Evolutionary conservation across 2,113 vertebrate genomes (phyloP).

Genomic region (Recurvirostra avosetta): DNA sequence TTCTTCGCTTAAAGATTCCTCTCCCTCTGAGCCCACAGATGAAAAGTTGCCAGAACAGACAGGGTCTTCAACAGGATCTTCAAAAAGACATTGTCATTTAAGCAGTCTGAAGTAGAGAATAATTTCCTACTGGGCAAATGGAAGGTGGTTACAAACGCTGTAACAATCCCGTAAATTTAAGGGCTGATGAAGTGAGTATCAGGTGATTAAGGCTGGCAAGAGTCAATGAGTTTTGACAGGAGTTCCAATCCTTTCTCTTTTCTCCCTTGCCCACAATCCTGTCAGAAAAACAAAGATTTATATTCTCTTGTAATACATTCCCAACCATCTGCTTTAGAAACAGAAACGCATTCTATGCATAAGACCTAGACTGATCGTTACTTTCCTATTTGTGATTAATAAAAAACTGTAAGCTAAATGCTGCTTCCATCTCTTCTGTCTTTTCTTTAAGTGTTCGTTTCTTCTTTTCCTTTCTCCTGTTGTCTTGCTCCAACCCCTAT

Average conservation of each 20-base stretch:
- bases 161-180: background rate
- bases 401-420: background rate
- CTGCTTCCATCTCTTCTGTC: background rate
- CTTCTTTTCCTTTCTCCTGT: background rate
- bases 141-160: background rate
- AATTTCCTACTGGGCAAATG: background rate
- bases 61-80: background rate
- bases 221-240: background rate
- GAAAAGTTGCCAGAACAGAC: conserved; percentile 21
- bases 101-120: conserved; percentile 6
- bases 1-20: background rate
- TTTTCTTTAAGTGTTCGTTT: background rate
- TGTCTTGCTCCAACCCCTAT: background rate
- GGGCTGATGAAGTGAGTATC: background rate
- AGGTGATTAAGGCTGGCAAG: background rate
- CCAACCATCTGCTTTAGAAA: background rate
- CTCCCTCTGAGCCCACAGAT: background rate
- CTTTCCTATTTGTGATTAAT: background rate
- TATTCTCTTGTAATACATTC: background rate
- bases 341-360: background rate
- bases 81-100: conserved; percentile 21
- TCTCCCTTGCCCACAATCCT: background rate
- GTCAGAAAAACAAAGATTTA: background rate
- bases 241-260: background rate
- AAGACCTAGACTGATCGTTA: background rate